Conservation (phyloP, 1,140 invertebrate species). For the Callitettix versicolor region DNA sequence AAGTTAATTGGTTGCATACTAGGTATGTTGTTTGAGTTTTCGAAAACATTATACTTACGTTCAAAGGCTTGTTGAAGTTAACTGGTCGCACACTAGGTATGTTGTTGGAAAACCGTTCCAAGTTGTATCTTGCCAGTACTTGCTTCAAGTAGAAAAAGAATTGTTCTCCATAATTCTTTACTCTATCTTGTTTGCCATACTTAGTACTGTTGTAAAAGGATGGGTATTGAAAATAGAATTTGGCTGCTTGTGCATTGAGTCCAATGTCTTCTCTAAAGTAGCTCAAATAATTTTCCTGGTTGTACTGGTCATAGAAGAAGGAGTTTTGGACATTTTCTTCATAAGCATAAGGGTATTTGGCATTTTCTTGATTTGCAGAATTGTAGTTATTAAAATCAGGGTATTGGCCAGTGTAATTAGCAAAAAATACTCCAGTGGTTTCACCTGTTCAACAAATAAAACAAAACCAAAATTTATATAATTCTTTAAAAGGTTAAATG, state of each 20-base stretch:
- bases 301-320: background rate
- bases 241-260: slow-evolving; percentile 3
- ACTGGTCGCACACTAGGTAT: slow-evolving; percentile 46
- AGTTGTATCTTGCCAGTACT: slow-evolving; percentile 48
- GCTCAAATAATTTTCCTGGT: slow-evolving; percentile 36
- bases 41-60: slow-evolving; percentile 7
- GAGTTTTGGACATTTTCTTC: slow-evolving; percentile 34
- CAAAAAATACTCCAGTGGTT: no score
- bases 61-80: slow-evolving; percentile 39
- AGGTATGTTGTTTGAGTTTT: background rate
- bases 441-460: no score
- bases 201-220: slow-evolving; percentile 45
- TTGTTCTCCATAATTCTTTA: slow-evolving; percentile 43
- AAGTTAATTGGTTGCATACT: background rate
- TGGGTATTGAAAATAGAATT: slow-evolving; percentile 50
- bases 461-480: no score
- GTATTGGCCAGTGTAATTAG: background rate
- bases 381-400: background rate
- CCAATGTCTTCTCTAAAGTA: slow-evolving; percentile 67
- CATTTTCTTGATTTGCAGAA: background rate
- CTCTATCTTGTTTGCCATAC: slow-evolving; percentile 29
- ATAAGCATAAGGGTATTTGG: slow-evolving; percentile 34
- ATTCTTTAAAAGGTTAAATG: no score
- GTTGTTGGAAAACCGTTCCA: slow-evolving; percentile 53
- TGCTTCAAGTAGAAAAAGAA: slow-evolving; percentile 49